Conservation (phyloP, 2,797 vertebrate species). For the Microctenopoma steveboyesi region DNA sequence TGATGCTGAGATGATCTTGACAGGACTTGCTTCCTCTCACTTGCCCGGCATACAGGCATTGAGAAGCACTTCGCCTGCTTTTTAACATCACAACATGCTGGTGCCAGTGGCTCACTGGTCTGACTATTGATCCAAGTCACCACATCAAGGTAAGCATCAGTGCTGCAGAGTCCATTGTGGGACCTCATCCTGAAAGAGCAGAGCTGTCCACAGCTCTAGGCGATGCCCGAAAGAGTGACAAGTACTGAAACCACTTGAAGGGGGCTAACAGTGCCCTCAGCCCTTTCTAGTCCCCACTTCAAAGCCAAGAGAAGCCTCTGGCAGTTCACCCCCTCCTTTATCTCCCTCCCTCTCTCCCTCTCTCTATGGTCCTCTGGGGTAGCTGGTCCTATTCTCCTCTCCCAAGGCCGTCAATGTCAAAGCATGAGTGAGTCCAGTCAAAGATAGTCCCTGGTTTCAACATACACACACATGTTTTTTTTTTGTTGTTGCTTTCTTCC, state of each 20-base stretch:
- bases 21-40: conserved; percentile 68
- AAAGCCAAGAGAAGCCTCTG: conserved; percentile 81
- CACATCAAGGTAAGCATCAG: conserved; percentile 83
- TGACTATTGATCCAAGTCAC: conserved; percentile 83
- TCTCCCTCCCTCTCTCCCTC: conserved; percentile 53
- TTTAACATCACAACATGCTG: conserved; percentile 78
- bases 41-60: conserved; percentile 41
- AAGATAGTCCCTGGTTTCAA: conserved; percentile 55
- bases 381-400: conserved; percentile 77
- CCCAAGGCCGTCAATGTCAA: conserved; percentile 81
- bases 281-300: conserved; percentile 82
- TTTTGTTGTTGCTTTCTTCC: conserved; percentile 41
- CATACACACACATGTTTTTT: conserved; percentile 32
- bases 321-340: conserved; percentile 70
- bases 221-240: conserved; percentile 82
- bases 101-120: conserved; percentile 80
- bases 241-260: conserved; percentile 84
- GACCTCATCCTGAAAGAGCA: conserved; percentile 81
- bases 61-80: conserved; percentile 72
- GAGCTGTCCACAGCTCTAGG: conserved; percentile 79
- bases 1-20: conserved; percentile 66
- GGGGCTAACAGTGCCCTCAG: conserved; percentile 78
- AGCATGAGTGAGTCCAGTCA: conserved; percentile 81
- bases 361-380: conserved; percentile 72
- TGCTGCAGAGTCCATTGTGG: conserved; percentile 75